Evolutionary conservation across 1,140 invertebrate species (phyloP).

Genomic region (Hestina assimilis): DNA sequence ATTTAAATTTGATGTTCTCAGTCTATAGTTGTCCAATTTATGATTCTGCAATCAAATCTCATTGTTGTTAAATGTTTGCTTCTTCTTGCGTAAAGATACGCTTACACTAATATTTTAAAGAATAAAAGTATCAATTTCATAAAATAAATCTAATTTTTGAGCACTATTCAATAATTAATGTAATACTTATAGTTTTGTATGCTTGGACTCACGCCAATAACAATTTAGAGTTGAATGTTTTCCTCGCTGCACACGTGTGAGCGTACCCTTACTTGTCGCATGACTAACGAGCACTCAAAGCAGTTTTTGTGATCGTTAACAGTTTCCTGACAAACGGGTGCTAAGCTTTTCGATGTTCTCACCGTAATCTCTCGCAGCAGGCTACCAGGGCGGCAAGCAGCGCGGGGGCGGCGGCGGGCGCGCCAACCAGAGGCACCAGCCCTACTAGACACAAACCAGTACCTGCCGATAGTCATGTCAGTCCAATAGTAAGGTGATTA

Average conservation of each 20-base stretch:
- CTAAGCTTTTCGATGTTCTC: slow-evolving; percentile 15
- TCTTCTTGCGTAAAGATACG: slow-evolving; percentile 15
- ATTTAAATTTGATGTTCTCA: too few species aligned
- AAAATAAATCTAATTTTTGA: background rate
- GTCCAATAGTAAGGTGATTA: slow-evolving; percentile 67
- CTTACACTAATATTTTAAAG: slow-evolving; percentile 8
- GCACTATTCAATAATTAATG: background rate
- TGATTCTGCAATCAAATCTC: too few species aligned
- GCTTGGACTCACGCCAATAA: background rate
- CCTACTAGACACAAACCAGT: slow-evolving; percentile 80
- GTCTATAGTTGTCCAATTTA: too few species aligned
- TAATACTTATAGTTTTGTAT: too few species aligned
- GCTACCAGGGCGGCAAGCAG: slow-evolving; percentile 83
- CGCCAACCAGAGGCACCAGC: slow-evolving; percentile 87
- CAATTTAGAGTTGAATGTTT: too few species aligned
- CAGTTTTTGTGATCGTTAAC: slow-evolving; percentile 5
- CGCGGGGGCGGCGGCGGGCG: slow-evolving; percentile 82
- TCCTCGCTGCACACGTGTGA: too few species aligned
- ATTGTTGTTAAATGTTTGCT: too few species aligned
- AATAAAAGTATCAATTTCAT: background rate
- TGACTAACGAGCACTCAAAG: slow-evolving; percentile 9
- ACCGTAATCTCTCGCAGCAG: slow-evolving; percentile 57
- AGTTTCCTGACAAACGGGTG: background rate
- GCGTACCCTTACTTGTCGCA: slow-evolving; percentile 24
- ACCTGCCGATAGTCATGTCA: slow-evolving; percentile 73